Percentiles rank a stretch among this genome's conserved stretches.
Conservation (phyloP, 2,888 invertebrate species). For the Thymelicus sylvestris region DNA sequence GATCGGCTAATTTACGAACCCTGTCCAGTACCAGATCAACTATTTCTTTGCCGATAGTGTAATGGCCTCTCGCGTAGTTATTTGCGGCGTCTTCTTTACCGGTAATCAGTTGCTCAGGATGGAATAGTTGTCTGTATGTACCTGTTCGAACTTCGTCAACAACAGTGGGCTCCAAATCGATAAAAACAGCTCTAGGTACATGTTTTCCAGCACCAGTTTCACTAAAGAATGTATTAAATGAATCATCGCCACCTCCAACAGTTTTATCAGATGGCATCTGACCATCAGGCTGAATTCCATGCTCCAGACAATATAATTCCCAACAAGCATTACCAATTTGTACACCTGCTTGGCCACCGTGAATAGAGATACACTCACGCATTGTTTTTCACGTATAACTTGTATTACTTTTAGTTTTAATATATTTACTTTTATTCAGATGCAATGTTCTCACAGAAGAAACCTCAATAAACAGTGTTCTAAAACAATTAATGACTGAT, state of each 20-base stretch:
- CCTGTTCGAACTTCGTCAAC: slow-evolving; percentile 97
- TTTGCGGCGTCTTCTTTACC: slow-evolving; percentile 99
- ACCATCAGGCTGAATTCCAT: slow-evolving; percentile 93
- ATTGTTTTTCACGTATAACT: slow-evolving; percentile 47
- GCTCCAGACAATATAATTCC: slow-evolving; percentile 93
- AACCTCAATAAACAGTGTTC: background rate
- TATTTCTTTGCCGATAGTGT: slow-evolving; percentile 97
- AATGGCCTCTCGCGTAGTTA: slow-evolving; percentile 98
- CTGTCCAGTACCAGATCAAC: slow-evolving; percentile 95
- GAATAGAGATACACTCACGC: slow-evolving; percentile 81
- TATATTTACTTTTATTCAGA: background rate
- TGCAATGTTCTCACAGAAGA: background rate
- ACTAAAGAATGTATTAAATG: slow-evolving; percentile 96
- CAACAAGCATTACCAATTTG: slow-evolving; percentile 95
- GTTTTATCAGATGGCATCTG: slow-evolving; percentile 94
- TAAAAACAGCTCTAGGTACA: slow-evolving; percentile 96
- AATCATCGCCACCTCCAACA: slow-evolving; percentile 94
- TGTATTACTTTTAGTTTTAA: background rate
- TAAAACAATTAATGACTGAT: slow-evolving; percentile 29
- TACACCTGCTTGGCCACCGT: slow-evolving; percentile 86
- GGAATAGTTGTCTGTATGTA: slow-evolving; percentile 97
- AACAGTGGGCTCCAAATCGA: slow-evolving; percentile 98
- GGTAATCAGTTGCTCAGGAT: slow-evolving; percentile 97
- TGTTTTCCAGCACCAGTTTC: slow-evolving; percentile 98
- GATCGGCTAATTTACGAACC: slow-evolving; percentile 93